Base-by-base conservation (phyloP, 2,888 invertebrate genomes). In the Rhaphigaster nebulosa region DNA sequence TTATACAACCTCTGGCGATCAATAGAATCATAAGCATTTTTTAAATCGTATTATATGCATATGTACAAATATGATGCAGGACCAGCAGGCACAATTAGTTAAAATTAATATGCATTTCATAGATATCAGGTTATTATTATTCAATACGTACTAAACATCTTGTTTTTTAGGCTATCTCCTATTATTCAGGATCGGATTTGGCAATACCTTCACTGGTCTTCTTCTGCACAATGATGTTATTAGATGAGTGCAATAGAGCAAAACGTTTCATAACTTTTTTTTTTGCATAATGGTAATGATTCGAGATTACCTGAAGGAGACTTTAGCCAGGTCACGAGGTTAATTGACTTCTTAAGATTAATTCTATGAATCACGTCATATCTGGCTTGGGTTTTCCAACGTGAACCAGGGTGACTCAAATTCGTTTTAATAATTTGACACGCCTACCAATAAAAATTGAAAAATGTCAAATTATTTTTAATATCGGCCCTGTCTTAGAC, bases 211-310 rank as follows among this genome's bases (percentile, higher is more conserved):
- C 38, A 76, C 38, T 20, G 1, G 2, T 76, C 70, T 23, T 76
- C 23, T 20, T 76, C 34, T 6, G 0, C n/a, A n/a, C n/a, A 76
- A 76, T 23, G 18, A 76, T 76, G 20, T 76, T 38, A 65, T 76
- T 76, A 38, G 70, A 38, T 76, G 70, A 38, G 1, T 76, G 38
- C 38, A 76, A 76, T 76, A 38, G 70, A 76, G 38, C 38, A 38
- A 34, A 76, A 76, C 38, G 20, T 76, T 76, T 38, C 38, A 76
- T 76, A 76, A 76, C 38, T 29, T 29, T 38, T 60, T 60, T 54
- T 6, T 76, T 76, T 76, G 70, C 70, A 76, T 76, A 76, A 76
- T 76, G 34, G 70, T 20, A 76, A 76, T 38, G 70, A 76, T 76
- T 34, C 15, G 38, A 20, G 70, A 76, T 76, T 76, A n/a, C 34